Conservation (phyloP, 2,888 invertebrate genomes). For the Thera britannica region DNA sequence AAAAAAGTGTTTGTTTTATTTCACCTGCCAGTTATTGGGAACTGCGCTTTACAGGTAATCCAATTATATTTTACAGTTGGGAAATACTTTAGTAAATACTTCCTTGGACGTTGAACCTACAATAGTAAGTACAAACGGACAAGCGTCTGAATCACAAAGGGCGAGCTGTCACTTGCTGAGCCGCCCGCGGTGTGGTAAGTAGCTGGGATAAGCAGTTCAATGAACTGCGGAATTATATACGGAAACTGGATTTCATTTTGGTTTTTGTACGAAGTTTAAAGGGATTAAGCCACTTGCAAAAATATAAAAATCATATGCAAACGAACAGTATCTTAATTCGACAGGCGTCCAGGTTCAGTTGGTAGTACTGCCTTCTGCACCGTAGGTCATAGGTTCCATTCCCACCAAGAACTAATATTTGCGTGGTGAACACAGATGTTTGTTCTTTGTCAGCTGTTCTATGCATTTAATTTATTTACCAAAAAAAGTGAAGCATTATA, state of each 20-base stretch:
- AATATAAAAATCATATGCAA: too few relatives aligned
- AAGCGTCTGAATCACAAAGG: conserved; percentile 60
- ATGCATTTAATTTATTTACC: too few relatives aligned
- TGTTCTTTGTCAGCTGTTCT: too few relatives aligned
- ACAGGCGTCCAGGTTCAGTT: too few relatives aligned
- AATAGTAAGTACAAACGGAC: conserved; percentile 46
- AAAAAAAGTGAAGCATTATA: too few relatives aligned
- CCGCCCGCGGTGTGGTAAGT: conserved; percentile 52
- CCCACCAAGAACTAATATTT: too few relatives aligned
- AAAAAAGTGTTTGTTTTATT: too few relatives aligned
- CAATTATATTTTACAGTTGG: background rate
- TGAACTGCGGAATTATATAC: conserved; percentile 8
- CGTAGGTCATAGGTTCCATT: too few relatives aligned
- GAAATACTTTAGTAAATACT: background rate
- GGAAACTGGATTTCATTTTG: background rate
- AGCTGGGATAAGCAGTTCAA: conserved; percentile 36
- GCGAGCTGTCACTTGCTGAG: conserved; percentile 58
- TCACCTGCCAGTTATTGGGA: background rate
- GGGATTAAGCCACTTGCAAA: too few relatives aligned
- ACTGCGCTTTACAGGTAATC: background rate
- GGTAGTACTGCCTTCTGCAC: too few relatives aligned
- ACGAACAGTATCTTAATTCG: too few relatives aligned
- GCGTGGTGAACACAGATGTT: too few relatives aligned
- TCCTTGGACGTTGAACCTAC: conserved; percentile 3
- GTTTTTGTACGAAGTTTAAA: background rate